These are phyloP conservation scores for Rousettus leschenaultii DNA, from an alignment of 2,113 vertebrate genomes.

Conservation along the genomic window DNA sequence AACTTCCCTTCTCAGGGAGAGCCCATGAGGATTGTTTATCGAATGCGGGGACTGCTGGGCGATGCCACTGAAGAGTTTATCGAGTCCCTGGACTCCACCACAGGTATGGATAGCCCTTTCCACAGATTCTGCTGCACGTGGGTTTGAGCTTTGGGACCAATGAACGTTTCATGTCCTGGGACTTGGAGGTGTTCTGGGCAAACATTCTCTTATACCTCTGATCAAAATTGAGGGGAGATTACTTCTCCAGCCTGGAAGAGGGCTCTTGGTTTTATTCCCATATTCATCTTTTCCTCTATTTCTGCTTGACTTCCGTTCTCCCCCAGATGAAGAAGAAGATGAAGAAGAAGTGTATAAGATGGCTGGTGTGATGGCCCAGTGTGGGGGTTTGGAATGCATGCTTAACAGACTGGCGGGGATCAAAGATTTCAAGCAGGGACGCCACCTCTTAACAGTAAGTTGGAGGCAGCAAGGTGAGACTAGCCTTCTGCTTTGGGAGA, in stretches of 20 bases:
- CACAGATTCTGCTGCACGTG: neutral
- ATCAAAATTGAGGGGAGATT: neutral
- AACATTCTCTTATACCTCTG: neutral
- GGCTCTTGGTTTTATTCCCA: neutral
- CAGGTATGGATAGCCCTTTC: conserved; percentile 84
- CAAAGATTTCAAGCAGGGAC: conserved; percentile 98
- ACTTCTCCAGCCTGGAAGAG: neutral
- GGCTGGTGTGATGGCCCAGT: conserved; percentile 98
- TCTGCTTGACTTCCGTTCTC: neutral
- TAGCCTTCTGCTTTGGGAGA: neutral
- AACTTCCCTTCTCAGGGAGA: conserved; percentile 87
- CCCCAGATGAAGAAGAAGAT: conserved; percentile 96
- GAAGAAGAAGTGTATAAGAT: conserved; percentile 99
- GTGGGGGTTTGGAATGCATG: conserved; percentile 97
- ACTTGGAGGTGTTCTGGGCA: neutral
- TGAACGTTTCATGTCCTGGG: fast-evolving
- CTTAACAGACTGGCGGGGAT: conserved; percentile 96
- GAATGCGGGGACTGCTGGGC: conserved; percentile 97
- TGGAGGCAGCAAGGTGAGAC: neutral
- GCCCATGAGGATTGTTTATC: conserved; percentile 99
- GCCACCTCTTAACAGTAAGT: conserved; percentile 96
- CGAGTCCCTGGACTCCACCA: conserved; percentile 97
- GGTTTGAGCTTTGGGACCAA: neutral
- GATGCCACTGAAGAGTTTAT: conserved; percentile 99
- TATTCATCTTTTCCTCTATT: neutral